phyloP scores from a whole-genome alignment of 2,888 invertebrate genomes.

The Neoascia interrupta region DNA sequence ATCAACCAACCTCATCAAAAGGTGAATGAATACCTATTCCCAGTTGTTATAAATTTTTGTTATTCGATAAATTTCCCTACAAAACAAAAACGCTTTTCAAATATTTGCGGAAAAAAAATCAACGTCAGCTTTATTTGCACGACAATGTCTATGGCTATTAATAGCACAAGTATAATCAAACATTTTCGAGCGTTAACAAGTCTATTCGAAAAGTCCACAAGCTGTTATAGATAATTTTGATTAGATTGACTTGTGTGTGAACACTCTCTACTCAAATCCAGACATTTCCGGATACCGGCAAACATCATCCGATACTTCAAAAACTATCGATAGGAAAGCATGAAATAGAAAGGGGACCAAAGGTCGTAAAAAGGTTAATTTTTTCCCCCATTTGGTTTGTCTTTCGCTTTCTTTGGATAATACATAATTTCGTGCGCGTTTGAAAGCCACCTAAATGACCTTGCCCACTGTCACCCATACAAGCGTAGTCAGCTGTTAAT shows the following conservation, averaged over 20 bases:
- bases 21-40: conserved; percentile 16
- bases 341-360: conserved; percentile 10
- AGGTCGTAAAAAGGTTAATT: conserved; percentile 16
- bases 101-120: neutral
- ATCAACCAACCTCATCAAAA: neutral
- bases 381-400: neutral
- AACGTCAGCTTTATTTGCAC: no score
- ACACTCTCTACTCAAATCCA: no score
- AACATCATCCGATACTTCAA: conserved; percentile 17
- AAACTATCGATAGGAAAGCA: no score
- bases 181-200: no score
- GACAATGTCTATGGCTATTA: no score
- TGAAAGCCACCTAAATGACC: conserved; percentile 50
- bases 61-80: neutral
- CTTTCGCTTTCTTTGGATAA: neutral
- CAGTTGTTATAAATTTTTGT: no score
- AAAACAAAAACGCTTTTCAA: neutral
- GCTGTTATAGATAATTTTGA: neutral
- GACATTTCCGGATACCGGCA: conserved; percentile 13
- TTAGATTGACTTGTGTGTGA: neutral
- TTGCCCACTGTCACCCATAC: conserved; percentile 62
- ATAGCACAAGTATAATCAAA: no score
- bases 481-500: conserved; percentile 21
- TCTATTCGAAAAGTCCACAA: neutral
- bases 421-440: no score